Evolutionary conservation across 2,888 invertebrate genomes (phyloP), one percentile per base, ranked within the genome.

Genomic region (Diarsia rubi): DNA sequence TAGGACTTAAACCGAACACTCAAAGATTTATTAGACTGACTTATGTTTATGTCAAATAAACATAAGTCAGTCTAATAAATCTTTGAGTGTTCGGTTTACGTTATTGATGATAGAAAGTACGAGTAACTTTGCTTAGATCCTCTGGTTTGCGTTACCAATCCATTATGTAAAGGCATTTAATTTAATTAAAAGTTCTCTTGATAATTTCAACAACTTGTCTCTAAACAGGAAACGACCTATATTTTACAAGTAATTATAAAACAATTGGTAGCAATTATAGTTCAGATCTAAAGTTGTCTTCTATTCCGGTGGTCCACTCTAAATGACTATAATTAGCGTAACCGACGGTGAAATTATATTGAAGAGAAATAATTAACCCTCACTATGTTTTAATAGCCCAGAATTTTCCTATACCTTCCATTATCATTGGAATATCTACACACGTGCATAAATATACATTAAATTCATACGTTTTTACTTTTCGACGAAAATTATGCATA

Each of bases 281-380:
- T 47, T 64, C 19, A 57, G 9, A 63, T 45, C 24, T 24, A 24
- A 49, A 44, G 1, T 24, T 52, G 21, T 68, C 64, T 45, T 66
- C n/a, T 19, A 65, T 52, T 21, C n/a, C 31, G n/a, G 31, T 49
- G 6, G 14, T 44, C 27, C 19, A n/a, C 24, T 6, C 14, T 5
- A 63, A 66, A 81, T 65, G n/a, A 31, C n/a, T 49, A n/a, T 59
- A 49, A 67, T 81, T 67, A 67, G 3, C 4, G 12, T 21, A 27
- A 52, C 37, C 37, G 4, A 37, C 11, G 14, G 2, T 31, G 11
- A n/a, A 54, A 49, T 67, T 63, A 16, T n/a, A 21, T 27, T 14
- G 14, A 63, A 81, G 24, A 24, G 4, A 67, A 16, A 57, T 57
- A 16, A 57, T 57, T 27, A 42, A 47, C 12, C 6, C 24, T n/a